These are phyloP conservation scores for Helostoma temminkii DNA, from an alignment of 2,797 vertebrate species.

Conservation along the genomic window DNA sequence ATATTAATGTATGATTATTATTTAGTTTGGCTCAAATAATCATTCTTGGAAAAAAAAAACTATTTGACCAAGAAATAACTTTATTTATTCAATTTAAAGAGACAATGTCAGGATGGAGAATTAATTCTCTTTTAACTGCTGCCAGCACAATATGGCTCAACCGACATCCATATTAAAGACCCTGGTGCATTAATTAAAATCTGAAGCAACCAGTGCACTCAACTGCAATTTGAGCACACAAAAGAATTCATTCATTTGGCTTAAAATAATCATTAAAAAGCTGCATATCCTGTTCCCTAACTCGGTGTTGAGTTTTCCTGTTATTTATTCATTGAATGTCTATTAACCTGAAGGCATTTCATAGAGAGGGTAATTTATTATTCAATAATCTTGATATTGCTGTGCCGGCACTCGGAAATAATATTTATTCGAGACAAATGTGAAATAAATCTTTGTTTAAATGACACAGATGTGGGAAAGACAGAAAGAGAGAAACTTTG, in stretches of 20 bases:
- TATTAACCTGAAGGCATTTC: conserved; percentile 73
- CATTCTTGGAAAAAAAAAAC: conserved; percentile 33
- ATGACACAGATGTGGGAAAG: neutral
- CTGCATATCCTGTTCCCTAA: conserved; percentile 60
- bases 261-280: conserved; percentile 77
- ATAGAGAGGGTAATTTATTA: conserved; percentile 62
- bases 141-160: conserved; percentile 79
- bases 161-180: conserved; percentile 83
- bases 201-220: conserved; percentile 61
- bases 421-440: conserved; percentile 55
- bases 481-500: conserved; percentile 1
- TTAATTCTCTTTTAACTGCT: conserved; percentile 81
- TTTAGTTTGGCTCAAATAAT: conserved; percentile 51
- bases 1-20: too few relatives aligned
- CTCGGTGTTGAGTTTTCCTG: conserved; percentile 54
- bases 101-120: conserved; percentile 74
- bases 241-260: conserved; percentile 75
- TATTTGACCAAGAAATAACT: conserved; percentile 63
- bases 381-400: conserved; percentile 69
- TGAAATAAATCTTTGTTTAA: conserved; percentile 52
- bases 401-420: conserved; percentile 46
- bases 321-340: conserved; percentile 77
- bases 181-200: conserved; percentile 82
- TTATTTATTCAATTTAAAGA: conserved; percentile 81
- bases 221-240: conserved; percentile 73